phyloP scores from a whole-genome alignment of 1,140 invertebrate genomes.

The Reticulitermes speratus region DNA sequence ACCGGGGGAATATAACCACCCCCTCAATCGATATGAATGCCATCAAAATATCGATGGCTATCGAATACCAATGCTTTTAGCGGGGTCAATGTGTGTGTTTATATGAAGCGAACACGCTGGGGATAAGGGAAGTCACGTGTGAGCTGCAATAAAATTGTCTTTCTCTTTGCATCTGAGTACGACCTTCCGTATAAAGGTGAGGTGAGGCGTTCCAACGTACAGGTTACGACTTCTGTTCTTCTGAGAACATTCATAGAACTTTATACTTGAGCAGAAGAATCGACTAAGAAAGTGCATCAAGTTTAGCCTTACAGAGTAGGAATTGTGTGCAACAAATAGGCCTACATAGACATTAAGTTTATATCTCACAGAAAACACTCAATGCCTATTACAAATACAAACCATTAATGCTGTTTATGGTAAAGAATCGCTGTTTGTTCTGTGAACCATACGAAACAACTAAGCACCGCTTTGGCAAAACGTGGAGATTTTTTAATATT shows the following conservation, averaged over 20 bases:
- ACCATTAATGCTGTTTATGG: too few species aligned
- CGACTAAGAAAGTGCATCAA: not conserved
- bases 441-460: too few species aligned
- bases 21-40: not conserved
- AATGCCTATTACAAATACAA: too few species aligned
- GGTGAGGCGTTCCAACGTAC: not conserved
- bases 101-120: slow-evolving; percentile 1
- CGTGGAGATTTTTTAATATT: too few species aligned
- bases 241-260: not conserved
- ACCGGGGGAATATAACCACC: not conserved
- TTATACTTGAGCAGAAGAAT: not conserved
- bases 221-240: not conserved
- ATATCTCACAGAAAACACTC: too few species aligned
- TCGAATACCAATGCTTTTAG: not conserved
- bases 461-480: too few species aligned
- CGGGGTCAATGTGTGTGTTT: slow-evolving; percentile 1
- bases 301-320: too few species aligned
- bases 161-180: not conserved
- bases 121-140: not conserved
- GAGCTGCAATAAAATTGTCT: not conserved
- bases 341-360: too few species aligned
- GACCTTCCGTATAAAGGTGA: not conserved
- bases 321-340: too few species aligned
- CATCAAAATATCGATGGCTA: not conserved
- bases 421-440: too few species aligned